Conservation (phyloP, 2,888 invertebrate genomes). For the Syritta pipiens region DNA sequence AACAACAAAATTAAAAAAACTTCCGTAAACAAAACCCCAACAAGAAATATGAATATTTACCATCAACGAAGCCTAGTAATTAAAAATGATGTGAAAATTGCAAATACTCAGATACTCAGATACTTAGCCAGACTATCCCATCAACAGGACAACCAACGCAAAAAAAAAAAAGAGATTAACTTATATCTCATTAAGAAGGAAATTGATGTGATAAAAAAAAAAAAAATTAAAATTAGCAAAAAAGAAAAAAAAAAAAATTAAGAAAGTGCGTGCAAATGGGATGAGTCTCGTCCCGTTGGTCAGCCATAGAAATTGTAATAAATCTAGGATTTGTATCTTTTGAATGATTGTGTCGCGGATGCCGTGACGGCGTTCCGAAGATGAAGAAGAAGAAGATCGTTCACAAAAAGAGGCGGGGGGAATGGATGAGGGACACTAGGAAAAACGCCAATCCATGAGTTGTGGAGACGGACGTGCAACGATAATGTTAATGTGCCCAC, state of each 20-base stretch:
- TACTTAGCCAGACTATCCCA: not conserved
- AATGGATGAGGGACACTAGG: conserved; percentile 3
- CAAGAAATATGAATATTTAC: conserved; percentile 40
- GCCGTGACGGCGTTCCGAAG: not conserved
- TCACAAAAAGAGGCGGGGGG: not conserved
- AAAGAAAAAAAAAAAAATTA: not conserved
- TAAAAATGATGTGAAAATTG: conserved; percentile 41
- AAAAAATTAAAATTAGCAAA: conserved; percentile 10
- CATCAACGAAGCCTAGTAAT: conserved; percentile 30
- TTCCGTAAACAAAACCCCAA: no score
- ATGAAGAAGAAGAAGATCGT: not conserved
- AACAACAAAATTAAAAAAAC: no score
- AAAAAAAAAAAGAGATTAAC: conserved; percentile 33
- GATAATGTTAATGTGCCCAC: conserved; percentile 71
- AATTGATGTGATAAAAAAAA: conserved; percentile 64
- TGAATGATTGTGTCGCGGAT: not conserved
- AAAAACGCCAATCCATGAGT: conserved; percentile 48
- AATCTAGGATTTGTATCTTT: conserved; percentile 42
- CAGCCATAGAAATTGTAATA: conserved; percentile 25
- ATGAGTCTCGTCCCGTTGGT: no score
- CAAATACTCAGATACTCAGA: conserved; percentile 23
- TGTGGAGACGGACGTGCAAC: conserved; percentile 46
- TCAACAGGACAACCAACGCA: conserved; percentile 3
- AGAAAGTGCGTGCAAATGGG: not conserved
- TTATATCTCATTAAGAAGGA: conserved; percentile 60